These are phyloP conservation scores for Agrilus mali DNA, from an alignment of 2,888 invertebrate species.

Conservation along the genomic window DNA sequence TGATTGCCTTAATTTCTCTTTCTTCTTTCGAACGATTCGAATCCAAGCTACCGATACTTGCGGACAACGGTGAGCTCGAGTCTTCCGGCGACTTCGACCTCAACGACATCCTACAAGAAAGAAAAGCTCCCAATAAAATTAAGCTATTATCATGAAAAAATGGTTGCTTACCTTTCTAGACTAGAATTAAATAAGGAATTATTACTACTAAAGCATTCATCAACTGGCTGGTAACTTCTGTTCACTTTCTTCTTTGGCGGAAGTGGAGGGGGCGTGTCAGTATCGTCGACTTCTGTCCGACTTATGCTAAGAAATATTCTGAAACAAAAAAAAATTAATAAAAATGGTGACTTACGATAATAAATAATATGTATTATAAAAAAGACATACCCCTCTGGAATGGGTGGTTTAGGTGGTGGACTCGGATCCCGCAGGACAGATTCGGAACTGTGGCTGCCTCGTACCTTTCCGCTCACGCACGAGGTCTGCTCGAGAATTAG, in stretches of 20 bases:
- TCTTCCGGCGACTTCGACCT: slow-evolving; percentile 64
- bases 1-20: slow-evolving; percentile 53
- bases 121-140: background rate
- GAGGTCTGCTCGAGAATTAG: slow-evolving; percentile 50
- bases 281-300: slow-evolving; percentile 32
- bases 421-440: slow-evolving; percentile 60
- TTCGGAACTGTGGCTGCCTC: slow-evolving; percentile 71
- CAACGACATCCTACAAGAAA: slow-evolving; percentile 45
- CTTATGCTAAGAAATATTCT: slow-evolving; percentile 17
- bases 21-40: slow-evolving; percentile 82
- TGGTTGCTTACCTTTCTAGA: slow-evolving; percentile 39
- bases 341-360: slow-evolving; percentile 14
- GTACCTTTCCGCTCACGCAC: slow-evolving; percentile 32
- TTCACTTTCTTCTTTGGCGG: slow-evolving; percentile 57
- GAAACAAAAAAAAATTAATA: slow-evolving; percentile 10
- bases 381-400: slow-evolving; percentile 55
- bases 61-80: slow-evolving; percentile 51
- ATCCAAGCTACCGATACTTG: slow-evolving; percentile 72
- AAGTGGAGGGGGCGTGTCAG: slow-evolving; percentile 62
- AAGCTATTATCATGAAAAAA: background rate
- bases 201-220: slow-evolving; percentile 38
- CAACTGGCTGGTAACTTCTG: slow-evolving; percentile 36
- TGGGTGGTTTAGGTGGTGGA: slow-evolving; percentile 79
- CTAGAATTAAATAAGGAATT: slow-evolving; percentile 51
- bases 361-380: slow-evolving; percentile 5